Evolutionary conservation across 2,797 vertebrate genomes (phyloP).

Genomic region (Loriculus beryllinus): DNA sequence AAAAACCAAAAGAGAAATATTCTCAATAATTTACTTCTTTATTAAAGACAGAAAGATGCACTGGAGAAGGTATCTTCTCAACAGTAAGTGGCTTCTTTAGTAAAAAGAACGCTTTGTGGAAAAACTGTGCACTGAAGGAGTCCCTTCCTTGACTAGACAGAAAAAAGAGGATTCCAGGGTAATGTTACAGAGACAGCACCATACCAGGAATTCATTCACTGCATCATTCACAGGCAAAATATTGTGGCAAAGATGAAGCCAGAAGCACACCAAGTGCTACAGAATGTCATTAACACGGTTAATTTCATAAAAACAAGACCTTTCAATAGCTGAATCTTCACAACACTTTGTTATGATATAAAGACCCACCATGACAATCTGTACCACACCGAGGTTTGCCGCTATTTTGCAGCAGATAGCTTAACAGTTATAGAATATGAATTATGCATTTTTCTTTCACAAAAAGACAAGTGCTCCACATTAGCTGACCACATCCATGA

Average conservation of each 20-base stretch:
- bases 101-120: neutral
- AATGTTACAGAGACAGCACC: neutral
- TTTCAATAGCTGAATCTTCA: neutral
- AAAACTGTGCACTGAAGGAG: neutral
- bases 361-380: neutral
- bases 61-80: neutral
- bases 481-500: neutral
- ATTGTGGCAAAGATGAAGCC: neutral
- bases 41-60: neutral
- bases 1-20: neutral
- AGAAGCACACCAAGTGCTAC: neutral
- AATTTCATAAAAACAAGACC: neutral
- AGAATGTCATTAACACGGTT: neutral
- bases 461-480: neutral
- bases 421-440: neutral
- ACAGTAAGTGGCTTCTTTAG: neutral
- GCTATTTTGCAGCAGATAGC: neutral
- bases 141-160: neutral
- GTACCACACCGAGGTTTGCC: neutral
- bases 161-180: neutral
- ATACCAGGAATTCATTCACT: neutral
- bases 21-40: neutral
- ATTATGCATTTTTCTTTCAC: neutral
- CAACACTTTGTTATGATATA: neutral
- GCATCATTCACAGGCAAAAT: neutral